These are phyloP conservation scores for Temnothorax unifasciatus DNA, from an alignment of 2,888 invertebrate species.

Conservation along the genomic window DNA sequence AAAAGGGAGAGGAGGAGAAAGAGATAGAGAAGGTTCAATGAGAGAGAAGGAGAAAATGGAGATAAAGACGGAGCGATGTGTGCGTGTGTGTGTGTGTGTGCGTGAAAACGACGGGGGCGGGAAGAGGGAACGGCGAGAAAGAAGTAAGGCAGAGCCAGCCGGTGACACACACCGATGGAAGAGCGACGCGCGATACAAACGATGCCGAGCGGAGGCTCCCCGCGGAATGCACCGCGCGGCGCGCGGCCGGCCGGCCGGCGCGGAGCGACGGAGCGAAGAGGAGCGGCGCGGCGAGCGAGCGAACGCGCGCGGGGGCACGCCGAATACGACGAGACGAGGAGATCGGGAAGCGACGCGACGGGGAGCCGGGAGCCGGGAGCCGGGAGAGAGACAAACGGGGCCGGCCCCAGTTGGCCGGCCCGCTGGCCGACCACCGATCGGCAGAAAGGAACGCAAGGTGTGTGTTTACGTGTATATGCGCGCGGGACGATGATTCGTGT, in stretches of 20 bases:
- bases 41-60: background rate
- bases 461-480: slow-evolving; percentile 34
- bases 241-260: slow-evolving; percentile 36
- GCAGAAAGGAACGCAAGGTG: slow-evolving; percentile 30
- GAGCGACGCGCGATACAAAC: slow-evolving; percentile 71
- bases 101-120: background rate
- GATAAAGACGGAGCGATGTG: background rate
- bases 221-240: slow-evolving; percentile 73
- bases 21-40: background rate
- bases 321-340: background rate
- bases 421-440: slow-evolving; percentile 4
- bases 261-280: slow-evolving; percentile 49
- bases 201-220: slow-evolving; percentile 75
- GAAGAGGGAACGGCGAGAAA: slow-evolving; percentile 51
- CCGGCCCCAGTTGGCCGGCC: background rate
- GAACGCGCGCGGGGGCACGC: slow-evolving; percentile 9
- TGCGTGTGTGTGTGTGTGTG: background rate
- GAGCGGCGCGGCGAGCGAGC: slow-evolving; percentile 6
- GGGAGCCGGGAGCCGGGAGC: background rate
- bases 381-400: background rate
- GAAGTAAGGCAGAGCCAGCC: slow-evolving; percentile 57
- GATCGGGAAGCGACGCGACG: background rate
- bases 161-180: slow-evolving; percentile 72
- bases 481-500: slow-evolving; percentile 33
- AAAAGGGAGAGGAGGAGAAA: slow-evolving; percentile 27